Percentiles rank a stretch among this genome's conserved stretches.
Evolutionary conservation across 2,113 vertebrate species (phyloP).

Genomic region (Ascaphus truei): DNA sequence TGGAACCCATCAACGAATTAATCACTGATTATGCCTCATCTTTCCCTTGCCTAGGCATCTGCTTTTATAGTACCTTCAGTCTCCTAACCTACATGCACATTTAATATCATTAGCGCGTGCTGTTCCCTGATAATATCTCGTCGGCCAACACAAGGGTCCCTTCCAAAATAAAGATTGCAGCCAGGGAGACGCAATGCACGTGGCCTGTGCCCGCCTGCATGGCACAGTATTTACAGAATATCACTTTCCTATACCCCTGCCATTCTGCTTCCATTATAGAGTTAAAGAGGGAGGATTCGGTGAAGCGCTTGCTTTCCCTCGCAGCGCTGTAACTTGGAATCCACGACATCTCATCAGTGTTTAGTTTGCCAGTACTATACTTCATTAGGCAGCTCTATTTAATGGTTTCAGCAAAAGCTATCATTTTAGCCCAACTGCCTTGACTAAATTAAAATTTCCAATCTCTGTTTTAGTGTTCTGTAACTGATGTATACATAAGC

Average conservation of each 20-base stretch:
- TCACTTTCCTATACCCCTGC: slow-evolving; percentile 41
- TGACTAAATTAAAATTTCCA: slow-evolving; percentile 83
- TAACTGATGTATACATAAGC: slow-evolving; percentile 78
- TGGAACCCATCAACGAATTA: slow-evolving; percentile 52
- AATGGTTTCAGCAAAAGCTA: slow-evolving; percentile 79
- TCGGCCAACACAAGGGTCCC: slow-evolving; percentile 39
- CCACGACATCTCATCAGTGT: slow-evolving; percentile 56
- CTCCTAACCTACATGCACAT: slow-evolving; percentile 50
- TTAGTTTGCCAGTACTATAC: slow-evolving; percentile 69
- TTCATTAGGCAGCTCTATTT: slow-evolving; percentile 79
- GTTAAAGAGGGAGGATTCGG: slow-evolving; percentile 26
- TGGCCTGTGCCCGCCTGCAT: slow-evolving; percentile 39
- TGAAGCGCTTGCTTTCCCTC: slow-evolving; percentile 50
- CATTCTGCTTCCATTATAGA: slow-evolving; percentile 45
- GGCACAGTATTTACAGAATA: background rate
- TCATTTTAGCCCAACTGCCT: slow-evolving; percentile 84
- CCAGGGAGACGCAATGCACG: background rate
- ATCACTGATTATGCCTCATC: slow-evolving; percentile 52
- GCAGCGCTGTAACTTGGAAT: slow-evolving; percentile 62
- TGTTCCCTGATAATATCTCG: too few relatives aligned
- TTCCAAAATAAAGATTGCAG: slow-evolving; percentile 45
- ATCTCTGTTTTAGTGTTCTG: slow-evolving; percentile 80
- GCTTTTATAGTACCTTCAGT: slow-evolving; percentile 48
- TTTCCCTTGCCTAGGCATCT: slow-evolving; percentile 43
- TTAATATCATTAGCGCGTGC: slow-evolving; percentile 47